Base-by-base conservation (phyloP, 2,797 vertebrate species). In the Liasis olivaceus region DNA sequence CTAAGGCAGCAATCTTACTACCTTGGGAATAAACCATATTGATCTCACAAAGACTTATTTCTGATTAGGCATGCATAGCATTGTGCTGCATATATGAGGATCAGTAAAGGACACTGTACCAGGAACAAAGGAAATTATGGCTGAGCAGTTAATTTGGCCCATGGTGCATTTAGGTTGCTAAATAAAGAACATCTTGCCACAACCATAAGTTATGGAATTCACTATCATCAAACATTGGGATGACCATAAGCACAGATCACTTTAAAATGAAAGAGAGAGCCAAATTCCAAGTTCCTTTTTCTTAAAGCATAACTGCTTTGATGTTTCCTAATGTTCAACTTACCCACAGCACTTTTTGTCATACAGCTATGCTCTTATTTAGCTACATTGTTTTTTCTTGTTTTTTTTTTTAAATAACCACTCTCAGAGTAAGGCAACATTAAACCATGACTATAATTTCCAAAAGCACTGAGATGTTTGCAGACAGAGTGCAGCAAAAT, bases 291-390 rank as follows among this genome's bases (percentile, higher is more conserved):
- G 47, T 17, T 20, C 54, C 63, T 54, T 88, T 89, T 64, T 31
- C 28, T 89, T 8, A 89, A 89, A 69, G 63, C 28, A 11, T 89
- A 54, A 66, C 63, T 56, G 9, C 47, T 31, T 64, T 69, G 88
- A 89, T 89, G 64, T 72, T n/a, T 56, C 88, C 56, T 22, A 89
- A 89, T 58, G 51, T 89, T n/a, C 31, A 89, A 31, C n/a, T 58
- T 66, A 72, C 64, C 63, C 88, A 89, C 51, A 56, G 64, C 64
- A 58, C 72, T 54, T 89, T 54, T 66, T 58, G 11, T 54, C 17
- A 56, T 72, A 88, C n/a, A 47, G 24, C 87, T 88, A n/a, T 31
- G 2, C 31, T 56, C 60, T 89, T 69, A 64, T 31, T 89, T 51
- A 89, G 36, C 36, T 77, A 22, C 51, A 8, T 54, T 54, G 5